Evolutionary conservation across 1,140 invertebrate species (phyloP).

Genomic region (Pseudomyrmex concolor): DNA sequence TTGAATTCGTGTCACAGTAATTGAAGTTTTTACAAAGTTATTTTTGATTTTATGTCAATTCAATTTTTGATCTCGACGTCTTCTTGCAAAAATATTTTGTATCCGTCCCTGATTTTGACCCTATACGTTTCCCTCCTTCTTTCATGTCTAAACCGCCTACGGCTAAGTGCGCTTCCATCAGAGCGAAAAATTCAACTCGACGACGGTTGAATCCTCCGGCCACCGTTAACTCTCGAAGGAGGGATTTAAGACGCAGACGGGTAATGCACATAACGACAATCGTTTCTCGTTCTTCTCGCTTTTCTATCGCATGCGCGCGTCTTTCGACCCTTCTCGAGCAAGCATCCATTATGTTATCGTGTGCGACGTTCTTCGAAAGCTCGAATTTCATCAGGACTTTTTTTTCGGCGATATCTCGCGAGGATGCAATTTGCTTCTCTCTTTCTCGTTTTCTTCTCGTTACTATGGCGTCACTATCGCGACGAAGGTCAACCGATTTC

Average conservation of each 20-base stretch:
- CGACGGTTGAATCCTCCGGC: slow-evolving; percentile 19
- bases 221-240: slow-evolving; percentile 10
- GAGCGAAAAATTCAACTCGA: slow-evolving; percentile 64
- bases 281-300: slow-evolving; percentile 27
- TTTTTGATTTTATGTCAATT: background rate
- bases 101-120: slow-evolving; percentile 12
- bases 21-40: background rate
- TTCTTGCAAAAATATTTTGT: background rate
- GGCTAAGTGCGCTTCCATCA: slow-evolving; percentile 61
- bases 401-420: background rate
- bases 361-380: background rate
- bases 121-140: background rate
- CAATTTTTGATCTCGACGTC: background rate
- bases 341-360: slow-evolving; percentile 22
- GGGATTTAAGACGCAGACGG: slow-evolving; percentile 19
- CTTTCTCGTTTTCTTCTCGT: background rate
- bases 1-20: too few relatives aligned
- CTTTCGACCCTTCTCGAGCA: background rate
- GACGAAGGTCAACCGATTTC: slow-evolving; percentile 4
- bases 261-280: slow-evolving; percentile 50
- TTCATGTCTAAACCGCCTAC: slow-evolving; percentile 46
- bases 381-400: slow-evolving; percentile 31
- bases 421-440: background rate
- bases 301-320: slow-evolving; percentile 15
- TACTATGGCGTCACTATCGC: background rate